Conservation (phyloP, 2,113 vertebrate species). For the Abramis brama region DNA sequence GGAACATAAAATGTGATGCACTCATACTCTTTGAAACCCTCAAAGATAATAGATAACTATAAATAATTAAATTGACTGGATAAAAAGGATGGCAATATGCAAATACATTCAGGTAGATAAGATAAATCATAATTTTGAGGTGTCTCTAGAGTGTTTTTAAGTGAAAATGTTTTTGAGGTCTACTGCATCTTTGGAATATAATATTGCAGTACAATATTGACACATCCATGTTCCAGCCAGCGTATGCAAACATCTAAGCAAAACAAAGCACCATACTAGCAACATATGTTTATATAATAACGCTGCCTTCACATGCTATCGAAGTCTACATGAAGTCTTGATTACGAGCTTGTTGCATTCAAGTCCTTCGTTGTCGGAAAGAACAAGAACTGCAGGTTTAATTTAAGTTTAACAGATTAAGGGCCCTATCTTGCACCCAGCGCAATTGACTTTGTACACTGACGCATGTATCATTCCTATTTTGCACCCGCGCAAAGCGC, state of each 20-base stretch:
- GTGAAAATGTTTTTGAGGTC: neutral
- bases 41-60: neutral
- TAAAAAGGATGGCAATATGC: neutral
- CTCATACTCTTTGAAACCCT: neutral
- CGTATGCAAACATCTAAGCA: slow-evolving; percentile 2
- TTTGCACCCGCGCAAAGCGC: no score
- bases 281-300: neutral
- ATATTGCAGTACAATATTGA: neutral
- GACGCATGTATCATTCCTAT: no score
- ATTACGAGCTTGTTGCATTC: no score
- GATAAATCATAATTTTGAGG: neutral
- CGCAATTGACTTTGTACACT: no score
- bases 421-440: no score
- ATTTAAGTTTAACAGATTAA: no score
- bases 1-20: neutral
- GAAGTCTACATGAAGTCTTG: no score
- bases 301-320: no score
- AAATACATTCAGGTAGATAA: slow-evolving; percentile 5
- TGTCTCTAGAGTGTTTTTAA: neutral
- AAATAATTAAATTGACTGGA: neutral
- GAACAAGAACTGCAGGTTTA: no score
- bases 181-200: neutral
- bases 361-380: no score
- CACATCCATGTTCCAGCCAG: neutral
- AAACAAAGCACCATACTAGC: neutral